Percentiles rank a stretch among this genome's conserved stretches.
Conservation (phyloP, 2,113 vertebrate species). For the Odobenus rosmarus region DNA sequence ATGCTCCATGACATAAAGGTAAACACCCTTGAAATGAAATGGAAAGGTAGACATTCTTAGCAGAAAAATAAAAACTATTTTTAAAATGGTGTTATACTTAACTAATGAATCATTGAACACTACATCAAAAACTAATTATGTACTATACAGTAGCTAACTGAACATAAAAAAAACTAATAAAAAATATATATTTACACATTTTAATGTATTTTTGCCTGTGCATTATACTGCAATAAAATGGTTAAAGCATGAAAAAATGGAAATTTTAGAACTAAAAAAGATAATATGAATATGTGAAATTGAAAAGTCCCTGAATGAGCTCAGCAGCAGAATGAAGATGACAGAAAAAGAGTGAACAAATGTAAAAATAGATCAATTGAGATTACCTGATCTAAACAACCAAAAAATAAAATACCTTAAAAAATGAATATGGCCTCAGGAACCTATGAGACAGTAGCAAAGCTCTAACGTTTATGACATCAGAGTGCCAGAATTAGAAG, state of each 20-base stretch:
- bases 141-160: too few species aligned
- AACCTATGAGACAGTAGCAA: not conserved
- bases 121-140: too few species aligned
- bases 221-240: too few species aligned
- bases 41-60: not conserved
- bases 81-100: not conserved
- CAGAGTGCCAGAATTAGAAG: not conserved
- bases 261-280: not conserved
- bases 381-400: not conserved
- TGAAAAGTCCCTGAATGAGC: not conserved
- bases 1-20: not conserved
- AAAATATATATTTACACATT: too few species aligned
- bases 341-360: not conserved
- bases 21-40: constrained; percentile 7
- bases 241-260: too few species aligned
- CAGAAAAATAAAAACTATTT: not conserved
- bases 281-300: not conserved
- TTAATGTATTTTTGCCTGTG: too few species aligned
- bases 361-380: not conserved
- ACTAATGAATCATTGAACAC: too few species aligned
- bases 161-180: too few species aligned
- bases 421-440: not conserved
- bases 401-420: not conserved
- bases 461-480: not conserved
- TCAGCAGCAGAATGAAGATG: not conserved